Base-by-base conservation (phyloP, 2,888 invertebrate species). In the Harpalus rubripes region DNA sequence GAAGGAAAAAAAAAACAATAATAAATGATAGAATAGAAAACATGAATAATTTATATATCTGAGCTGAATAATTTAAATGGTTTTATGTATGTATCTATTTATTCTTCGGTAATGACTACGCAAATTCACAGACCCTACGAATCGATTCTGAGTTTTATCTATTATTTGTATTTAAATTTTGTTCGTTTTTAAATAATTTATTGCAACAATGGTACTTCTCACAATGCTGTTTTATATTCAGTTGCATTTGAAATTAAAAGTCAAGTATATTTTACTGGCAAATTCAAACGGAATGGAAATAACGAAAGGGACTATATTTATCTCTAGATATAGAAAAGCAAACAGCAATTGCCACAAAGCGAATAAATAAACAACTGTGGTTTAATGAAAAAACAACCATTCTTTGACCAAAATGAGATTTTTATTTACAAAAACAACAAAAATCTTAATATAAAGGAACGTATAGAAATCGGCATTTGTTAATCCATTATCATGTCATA, bases 31-130 rank as follows among this genome's bases (percentile, higher is more conserved):
- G 15, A 74, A 74, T 74, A 72, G 44, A 72, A 16, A 68, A n/a
- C 72, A 44, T 72, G 72, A 72, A 72, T 72, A 72, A 72, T 74
- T 44, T 44, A 74, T 74, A 44, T 12, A 18, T 74, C 44, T 44
- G 68, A 39, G 41, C 41, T 74, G 72, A 74, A 74, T 74, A 74
- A 74, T 74, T 72, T 44, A 74, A 74, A 74, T 74, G 44, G 72
- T 74, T 74, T 74, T 74, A 74, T 72, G 18, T 74, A 41, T 18
- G 10, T 44, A n/a, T 72, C 65, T 65, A 65, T 63, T 26, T 63
- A 63, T 63, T 22, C 44, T 32, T 32, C 44, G 5, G 12, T 12
- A 12, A 12, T 63, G 18, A 12, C 63, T 63, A 63, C 63, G 12
- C 63, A 63, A 63, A 63, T 63, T 63, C 22, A 63, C 63, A 63